Evolutionary conservation across 2,797 vertebrate genomes (phyloP), one percentile per base, ranked within the genome.

Genomic region (Chromis chromis): DNA sequence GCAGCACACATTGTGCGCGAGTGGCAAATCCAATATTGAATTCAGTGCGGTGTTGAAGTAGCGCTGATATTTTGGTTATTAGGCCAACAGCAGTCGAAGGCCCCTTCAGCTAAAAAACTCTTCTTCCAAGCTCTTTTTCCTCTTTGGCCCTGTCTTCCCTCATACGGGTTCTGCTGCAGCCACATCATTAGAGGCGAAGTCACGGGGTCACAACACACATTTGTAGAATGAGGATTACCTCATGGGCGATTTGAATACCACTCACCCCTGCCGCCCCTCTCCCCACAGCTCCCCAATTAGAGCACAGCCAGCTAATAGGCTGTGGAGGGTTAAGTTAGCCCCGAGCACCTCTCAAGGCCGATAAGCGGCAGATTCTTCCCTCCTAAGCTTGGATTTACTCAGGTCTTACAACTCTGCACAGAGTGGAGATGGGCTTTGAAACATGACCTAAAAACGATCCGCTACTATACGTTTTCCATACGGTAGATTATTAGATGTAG

Each of bases 141-240:
- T 81, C 71, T 67, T 67, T 72, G 76, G 80, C 85, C 33, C 42
- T 61, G 59, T 78, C 72, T 86, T 69, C 65, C 70, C 77, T 84
- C 62, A 9, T 36, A n/a, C 56, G 36, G 75, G 70, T 85, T 83
- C 71, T 76, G 60, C 81, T 77, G 75, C 64, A 72, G 65, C 76
- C 79, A 69, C 87, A 81, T 88, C 84, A 88, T 90, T 90, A 90
- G 78, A 83, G 78, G 62, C 49, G 6, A 65, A 92, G 92, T 87
- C 86, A 82, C 22, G n/a, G 70, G 92, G 92, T 93, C 91, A 90
- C 74, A 81, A 78, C 87, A 86, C 88, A 83, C 89, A 92, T 94
- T 94, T 93, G 91, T 90, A 89, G 82, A 91, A 89, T 81, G 88
- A 86, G 91, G 91, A 93, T 94, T 94, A 93, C 86, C 89, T 89